Base-by-base conservation (phyloP, 2,113 vertebrate genomes). In the Pterocles orientalis region DNA sequence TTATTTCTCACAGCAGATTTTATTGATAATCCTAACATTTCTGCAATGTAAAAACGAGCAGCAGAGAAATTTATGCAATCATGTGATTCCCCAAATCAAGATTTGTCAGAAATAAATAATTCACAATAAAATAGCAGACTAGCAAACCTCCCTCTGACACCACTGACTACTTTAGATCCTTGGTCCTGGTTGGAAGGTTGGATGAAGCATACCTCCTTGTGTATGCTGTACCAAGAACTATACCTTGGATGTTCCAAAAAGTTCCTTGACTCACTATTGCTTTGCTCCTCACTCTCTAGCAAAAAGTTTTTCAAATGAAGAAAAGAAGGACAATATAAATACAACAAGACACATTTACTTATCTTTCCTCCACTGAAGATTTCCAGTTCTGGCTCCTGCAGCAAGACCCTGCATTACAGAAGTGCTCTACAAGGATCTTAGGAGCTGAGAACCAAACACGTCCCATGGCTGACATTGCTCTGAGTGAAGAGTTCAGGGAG, bases 381-480 rank as follows among this genome's bases (percentile, higher is more conserved):
- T 48, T 41, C n/a, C 33, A 58, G 6, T 18, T 20, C 18, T 23
- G 14, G 8, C 14, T 36, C 29, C 20, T 14, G 5, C 18, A 23
- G 54, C 1, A 3, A 5, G 2, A 6, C 2, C 3, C 20, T 62
- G 48, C 7, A 3, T 7, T 4, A 31, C 18, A 25, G 48, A 64
- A 12, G 5, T 8, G 4, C 57, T 71, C 33, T 36, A 7, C 33
- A 18, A 3, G 4, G 12, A 13, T 18, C 8, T 56, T 6, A 3
- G 26, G 31, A 81, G 4, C 19, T 7, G 9, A 33, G 43, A 82
- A 12, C 3, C 8, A 20, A 56, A 14, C 0, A 0, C 0, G 0
- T 2, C 0, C 16, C 25, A 3, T 0, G 3, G 21, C 18, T 7
- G 3, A 24, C 0, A 0, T 0, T 10, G 5, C 58, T 56, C 25